phyloP scores from a whole-genome alignment of 2,113 vertebrate species.

The Austrofundulus limnaeus region DNA sequence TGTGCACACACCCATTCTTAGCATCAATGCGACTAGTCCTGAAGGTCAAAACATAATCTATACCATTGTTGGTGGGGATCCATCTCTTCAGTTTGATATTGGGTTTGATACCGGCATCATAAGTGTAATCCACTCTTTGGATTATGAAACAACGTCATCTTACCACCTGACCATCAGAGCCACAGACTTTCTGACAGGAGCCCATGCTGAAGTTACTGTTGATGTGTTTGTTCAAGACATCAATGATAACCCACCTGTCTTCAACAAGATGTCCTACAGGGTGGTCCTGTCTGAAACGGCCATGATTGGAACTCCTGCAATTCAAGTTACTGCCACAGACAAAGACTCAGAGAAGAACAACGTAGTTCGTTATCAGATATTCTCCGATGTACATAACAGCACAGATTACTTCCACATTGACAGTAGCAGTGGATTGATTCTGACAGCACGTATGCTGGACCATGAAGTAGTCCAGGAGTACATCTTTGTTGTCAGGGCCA shows the following conservation, averaged over 20 bases:
- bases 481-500: conserved; percentile 88
- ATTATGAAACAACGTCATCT: conserved; percentile 85
- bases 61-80: conserved; percentile 92
- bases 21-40: conserved; percentile 94
- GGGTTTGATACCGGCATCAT: conserved; percentile 96
- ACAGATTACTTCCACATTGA: conserved; percentile 98
- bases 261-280: conserved; percentile 84
- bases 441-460: conserved; percentile 93
- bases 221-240: conserved; percentile 89
- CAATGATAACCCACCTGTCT: conserved; percentile 92
- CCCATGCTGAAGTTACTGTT: conserved; percentile 91
- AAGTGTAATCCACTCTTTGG: conserved; percentile 87
- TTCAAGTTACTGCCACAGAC: conserved; percentile 90
- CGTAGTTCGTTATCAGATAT: conserved; percentile 90
- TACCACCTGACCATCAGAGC: conserved; percentile 91
- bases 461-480: conserved; percentile 88
- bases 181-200: conserved; percentile 92
- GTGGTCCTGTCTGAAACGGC: conserved; percentile 90
- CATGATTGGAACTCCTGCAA: conserved; percentile 93
- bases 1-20: conserved; percentile 88
- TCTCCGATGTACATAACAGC: conserved; percentile 89
- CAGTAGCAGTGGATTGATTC: conserved; percentile 91
- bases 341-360: conserved; percentile 91
- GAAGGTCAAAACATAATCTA: conserved; percentile 96
- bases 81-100: conserved; percentile 89